Conservation (phyloP, 1,140 invertebrate species). For the Parasteatoda tepidariorum region DNA sequence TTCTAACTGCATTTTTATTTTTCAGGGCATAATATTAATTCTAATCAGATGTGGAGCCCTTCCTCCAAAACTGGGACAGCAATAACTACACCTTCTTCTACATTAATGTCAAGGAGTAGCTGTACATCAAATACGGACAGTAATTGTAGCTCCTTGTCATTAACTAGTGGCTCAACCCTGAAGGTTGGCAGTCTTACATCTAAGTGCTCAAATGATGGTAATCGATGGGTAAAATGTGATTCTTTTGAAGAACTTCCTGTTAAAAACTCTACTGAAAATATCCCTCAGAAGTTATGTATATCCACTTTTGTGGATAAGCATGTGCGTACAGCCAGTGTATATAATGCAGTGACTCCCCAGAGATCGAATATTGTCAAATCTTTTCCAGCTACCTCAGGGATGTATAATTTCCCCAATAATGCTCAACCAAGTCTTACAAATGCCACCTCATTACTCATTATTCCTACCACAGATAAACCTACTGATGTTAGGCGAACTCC, state of each 20-base stretch:
- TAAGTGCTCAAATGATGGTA: conserved; percentile 22
- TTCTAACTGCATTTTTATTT: too few relatives aligned
- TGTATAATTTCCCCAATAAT: neutral
- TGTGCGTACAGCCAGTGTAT: conserved; percentile 48
- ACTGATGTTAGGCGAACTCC: conserved; percentile 20
- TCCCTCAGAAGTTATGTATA: conserved; percentile 40
- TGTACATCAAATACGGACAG: conserved; percentile 51
- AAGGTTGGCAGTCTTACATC: conserved; percentile 10
- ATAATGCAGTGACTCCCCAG: conserved; percentile 13
- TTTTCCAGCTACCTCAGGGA: neutral
- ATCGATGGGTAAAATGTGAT: conserved; percentile 46
- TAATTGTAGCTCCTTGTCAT: conserved; percentile 38
- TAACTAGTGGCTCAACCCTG: conserved; percentile 31
- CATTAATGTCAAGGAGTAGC: conserved; percentile 50
- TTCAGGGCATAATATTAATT: neutral
- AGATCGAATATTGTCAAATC: neutral
- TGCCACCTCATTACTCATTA: conserved; percentile 4
- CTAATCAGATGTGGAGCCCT: conserved; percentile 11
- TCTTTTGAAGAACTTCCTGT: conserved; percentile 45
- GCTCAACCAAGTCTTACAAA: neutral
- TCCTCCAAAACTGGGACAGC: neutral
- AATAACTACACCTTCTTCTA: conserved; percentile 50
- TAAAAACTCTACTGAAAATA: neutral
- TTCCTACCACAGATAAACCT: conserved; percentile 4
- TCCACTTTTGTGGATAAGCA: conserved; percentile 41